Evolutionary conservation across 2,888 invertebrate species (phyloP).

Genomic region (Ichneumoninae sp.): DNA sequence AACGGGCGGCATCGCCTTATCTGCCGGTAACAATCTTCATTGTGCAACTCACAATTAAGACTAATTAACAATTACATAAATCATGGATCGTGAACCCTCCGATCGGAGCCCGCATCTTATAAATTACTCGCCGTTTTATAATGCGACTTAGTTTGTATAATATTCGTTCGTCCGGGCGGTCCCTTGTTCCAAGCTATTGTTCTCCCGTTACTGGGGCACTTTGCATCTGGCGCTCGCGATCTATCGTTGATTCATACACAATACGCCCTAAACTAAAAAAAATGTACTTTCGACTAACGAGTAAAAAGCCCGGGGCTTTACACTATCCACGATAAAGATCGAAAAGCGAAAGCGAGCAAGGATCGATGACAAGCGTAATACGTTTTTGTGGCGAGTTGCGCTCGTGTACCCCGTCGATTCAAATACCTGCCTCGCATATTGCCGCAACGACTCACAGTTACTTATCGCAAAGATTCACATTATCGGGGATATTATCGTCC

Average conservation of each 20-base stretch:
- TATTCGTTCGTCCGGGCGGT: conserved; percentile 12
- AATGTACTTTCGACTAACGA: conserved; percentile 48
- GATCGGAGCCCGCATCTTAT: conserved; percentile 27
- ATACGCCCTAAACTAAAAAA: conserved; percentile 52
- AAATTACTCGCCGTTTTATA: conserved; percentile 1
- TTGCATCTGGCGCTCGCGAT: background rate
- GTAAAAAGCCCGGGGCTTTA: background rate
- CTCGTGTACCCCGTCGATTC: conserved; percentile 31
- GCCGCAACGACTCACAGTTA: background rate
- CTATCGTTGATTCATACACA: conserved; percentile 35
- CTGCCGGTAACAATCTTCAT: conserved; percentile 64
- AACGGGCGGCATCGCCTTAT: conserved; percentile 53
- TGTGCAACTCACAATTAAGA: conserved; percentile 69
- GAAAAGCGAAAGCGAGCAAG: conserved; percentile 65
- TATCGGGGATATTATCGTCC: no score
- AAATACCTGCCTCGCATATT: conserved; percentile 14
- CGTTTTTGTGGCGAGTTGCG: background rate
- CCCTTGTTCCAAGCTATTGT: conserved; percentile 40
- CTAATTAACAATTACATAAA: conserved; percentile 70
- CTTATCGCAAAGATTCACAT: no score
- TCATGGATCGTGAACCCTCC: conserved; percentile 45
- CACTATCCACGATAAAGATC: conserved; percentile 44
- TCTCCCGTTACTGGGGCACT: conserved; percentile 1
- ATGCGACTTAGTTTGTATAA: conserved; percentile 18
- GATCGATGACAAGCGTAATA: conserved; percentile 65